Evolutionary conservation across 64 coral and sea anemone species (phyloP).

Genomic region (Pachyseris speciosa): DNA sequence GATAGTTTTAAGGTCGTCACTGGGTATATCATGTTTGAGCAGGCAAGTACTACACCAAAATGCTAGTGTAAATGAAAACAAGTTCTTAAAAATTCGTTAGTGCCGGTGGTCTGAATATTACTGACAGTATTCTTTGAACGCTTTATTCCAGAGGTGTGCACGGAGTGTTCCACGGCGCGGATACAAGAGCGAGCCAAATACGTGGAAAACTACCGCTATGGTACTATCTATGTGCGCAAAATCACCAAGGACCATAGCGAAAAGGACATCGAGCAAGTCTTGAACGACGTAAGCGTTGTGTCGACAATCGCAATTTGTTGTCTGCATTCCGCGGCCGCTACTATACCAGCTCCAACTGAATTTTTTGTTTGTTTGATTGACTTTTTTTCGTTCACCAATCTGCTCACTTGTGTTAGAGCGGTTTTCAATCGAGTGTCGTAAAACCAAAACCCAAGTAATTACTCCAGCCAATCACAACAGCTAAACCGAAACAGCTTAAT

Average conservation of each 20-base stretch:
- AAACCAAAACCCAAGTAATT: too few species aligned
- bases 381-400: too few species aligned
- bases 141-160: slow-evolving; percentile 49
- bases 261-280: slow-evolving; percentile 61
- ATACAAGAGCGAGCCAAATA: slow-evolving; percentile 76
- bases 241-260: slow-evolving; percentile 83
- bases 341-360: not conserved
- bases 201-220: slow-evolving; percentile 80
- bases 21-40: not conserved
- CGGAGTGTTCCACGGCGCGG: slow-evolving; percentile 71
- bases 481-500: too few species aligned
- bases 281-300: slow-evolving; percentile 65
- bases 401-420: too few species aligned
- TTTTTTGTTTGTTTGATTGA: not conserved
- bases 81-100: too few species aligned
- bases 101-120: not conserved
- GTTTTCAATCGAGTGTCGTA: too few species aligned
- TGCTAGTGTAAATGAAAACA: too few species aligned
- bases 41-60: too few species aligned
- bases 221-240: slow-evolving; percentile 89
- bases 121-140: not conserved
- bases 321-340: too few species aligned
- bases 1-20: slow-evolving; percentile 55
- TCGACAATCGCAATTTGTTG: too few species aligned
- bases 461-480: too few species aligned